phyloP scores from a whole-genome alignment of 2,113 vertebrate genomes.

The Coregonus clupeaformis region DNA sequence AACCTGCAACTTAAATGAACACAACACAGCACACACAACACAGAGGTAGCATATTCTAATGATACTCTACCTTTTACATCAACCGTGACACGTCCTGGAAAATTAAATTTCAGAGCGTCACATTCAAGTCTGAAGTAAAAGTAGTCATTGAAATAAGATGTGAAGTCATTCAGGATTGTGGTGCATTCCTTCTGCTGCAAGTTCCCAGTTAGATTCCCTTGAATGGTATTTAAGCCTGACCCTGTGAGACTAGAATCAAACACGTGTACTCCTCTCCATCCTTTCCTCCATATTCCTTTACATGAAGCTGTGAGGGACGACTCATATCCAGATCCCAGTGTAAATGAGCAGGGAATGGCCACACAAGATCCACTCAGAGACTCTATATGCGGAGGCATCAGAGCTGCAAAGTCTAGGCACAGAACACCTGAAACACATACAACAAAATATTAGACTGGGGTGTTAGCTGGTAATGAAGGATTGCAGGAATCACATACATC shows the following conservation, averaged over 20 bases:
- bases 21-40: background rate
- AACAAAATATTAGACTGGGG: background rate
- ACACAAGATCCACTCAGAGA: conserved; percentile 60
- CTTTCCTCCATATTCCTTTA: conserved; percentile 53
- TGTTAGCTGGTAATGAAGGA: background rate
- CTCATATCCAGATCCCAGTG: conserved; percentile 13
- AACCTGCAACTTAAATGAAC: background rate
- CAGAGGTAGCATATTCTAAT: background rate
- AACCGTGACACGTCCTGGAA: conserved; percentile 24
- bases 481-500: too few species aligned
- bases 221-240: conserved; percentile 31
- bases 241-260: conserved; percentile 59
- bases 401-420: conserved; percentile 33
- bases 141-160: conserved; percentile 5
- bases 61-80: conserved; percentile 35
- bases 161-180: conserved; percentile 55
- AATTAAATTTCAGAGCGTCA: conserved; percentile 46
- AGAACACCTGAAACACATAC: conserved; percentile 40
- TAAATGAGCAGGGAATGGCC: conserved; percentile 56
- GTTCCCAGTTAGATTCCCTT: conserved; percentile 50
- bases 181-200: conserved; percentile 58
- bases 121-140: conserved; percentile 64
- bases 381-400: conserved; percentile 47
- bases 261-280: conserved; percentile 21
- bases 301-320: conserved; percentile 39